Conservation (phyloP, 2,797 vertebrate genomes). For the Enteromius unitaeniatus region DNA sequence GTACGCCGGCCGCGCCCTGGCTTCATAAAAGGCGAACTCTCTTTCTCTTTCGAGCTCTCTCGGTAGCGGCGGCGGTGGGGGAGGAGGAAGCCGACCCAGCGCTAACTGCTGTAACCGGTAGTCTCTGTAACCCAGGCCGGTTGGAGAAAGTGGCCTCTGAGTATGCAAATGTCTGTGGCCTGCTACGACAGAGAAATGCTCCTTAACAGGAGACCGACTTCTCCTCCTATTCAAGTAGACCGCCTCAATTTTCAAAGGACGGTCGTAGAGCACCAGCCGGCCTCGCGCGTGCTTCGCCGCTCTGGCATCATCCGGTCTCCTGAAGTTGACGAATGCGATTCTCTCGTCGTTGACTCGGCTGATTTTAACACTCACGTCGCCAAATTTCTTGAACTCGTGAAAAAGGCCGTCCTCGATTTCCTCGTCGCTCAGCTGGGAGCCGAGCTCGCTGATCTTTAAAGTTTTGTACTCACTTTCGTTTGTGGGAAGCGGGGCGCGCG, state of each 20-base stretch:
- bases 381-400: conserved; percentile 97
- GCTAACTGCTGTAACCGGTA: conserved; percentile 95
- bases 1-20: conserved; percentile 87
- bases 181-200: conserved; percentile 80
- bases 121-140: conserved; percentile 91
- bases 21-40: conserved; percentile 90
- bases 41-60: conserved; percentile 93
- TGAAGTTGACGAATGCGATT: conserved; percentile 95
- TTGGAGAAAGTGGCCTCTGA: conserved; percentile 89
- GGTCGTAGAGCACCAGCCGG: conserved; percentile 92
- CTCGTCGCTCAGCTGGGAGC: conserved; percentile 94
- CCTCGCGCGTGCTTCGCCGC: conserved; percentile 94
- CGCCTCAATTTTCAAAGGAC: conserved; percentile 95
- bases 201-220: conserved; percentile 90
- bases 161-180: conserved; percentile 82
- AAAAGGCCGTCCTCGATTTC: conserved; percentile 98
- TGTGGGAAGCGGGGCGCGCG: conserved; percentile 73
- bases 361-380: conserved; percentile 96
- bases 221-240: conserved; percentile 87
- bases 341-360: conserved; percentile 92
- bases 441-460: conserved; percentile 95
- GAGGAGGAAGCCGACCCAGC: conserved; percentile 90
- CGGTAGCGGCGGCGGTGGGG: conserved; percentile 90
- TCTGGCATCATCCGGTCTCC: conserved; percentile 92
- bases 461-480: conserved; percentile 93